Conservation (phyloP, 2,113 vertebrate genomes). For the Mesembrinibis cayennensis region DNA sequence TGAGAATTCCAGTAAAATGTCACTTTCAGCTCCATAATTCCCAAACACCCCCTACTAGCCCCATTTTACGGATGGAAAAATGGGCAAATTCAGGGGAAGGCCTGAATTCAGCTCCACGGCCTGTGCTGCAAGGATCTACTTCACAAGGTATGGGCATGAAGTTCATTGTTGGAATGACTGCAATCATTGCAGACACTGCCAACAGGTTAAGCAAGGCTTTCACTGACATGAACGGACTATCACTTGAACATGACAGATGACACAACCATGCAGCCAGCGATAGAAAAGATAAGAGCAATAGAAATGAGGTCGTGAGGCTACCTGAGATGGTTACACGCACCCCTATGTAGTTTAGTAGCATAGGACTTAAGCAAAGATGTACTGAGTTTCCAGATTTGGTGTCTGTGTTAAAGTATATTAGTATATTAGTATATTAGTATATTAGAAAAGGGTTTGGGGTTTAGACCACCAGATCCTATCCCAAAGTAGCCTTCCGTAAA, state of each 20-base stretch:
- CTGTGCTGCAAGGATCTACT: not conserved
- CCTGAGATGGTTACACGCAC: too few species aligned
- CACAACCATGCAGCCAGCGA: rapidly evolving
- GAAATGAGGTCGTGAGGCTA: not conserved
- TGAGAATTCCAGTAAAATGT: not conserved
- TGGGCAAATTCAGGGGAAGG: not conserved
- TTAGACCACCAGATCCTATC: not conserved
- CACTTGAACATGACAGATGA: not conserved
- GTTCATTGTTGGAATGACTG: too few species aligned
- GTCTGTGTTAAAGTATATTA: not conserved
- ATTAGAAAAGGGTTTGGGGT: not conserved
- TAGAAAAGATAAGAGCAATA: not conserved
- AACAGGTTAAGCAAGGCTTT: too few species aligned
- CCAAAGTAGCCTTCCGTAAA: not conserved
- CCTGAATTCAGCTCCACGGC: not conserved
- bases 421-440: too few species aligned
- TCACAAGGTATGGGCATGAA: too few species aligned
- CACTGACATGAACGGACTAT: too few species aligned
- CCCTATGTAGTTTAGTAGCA: not conserved
- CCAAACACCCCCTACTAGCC: not conserved
- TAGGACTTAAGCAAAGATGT: not conserved
- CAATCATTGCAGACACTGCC: not conserved
- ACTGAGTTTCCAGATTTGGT: not conserved
- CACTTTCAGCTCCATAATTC: not conserved
- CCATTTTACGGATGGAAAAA: not conserved